Base-by-base conservation (phyloP, 1,140 invertebrate genomes). In the Hylaeus volcanicus region DNA sequence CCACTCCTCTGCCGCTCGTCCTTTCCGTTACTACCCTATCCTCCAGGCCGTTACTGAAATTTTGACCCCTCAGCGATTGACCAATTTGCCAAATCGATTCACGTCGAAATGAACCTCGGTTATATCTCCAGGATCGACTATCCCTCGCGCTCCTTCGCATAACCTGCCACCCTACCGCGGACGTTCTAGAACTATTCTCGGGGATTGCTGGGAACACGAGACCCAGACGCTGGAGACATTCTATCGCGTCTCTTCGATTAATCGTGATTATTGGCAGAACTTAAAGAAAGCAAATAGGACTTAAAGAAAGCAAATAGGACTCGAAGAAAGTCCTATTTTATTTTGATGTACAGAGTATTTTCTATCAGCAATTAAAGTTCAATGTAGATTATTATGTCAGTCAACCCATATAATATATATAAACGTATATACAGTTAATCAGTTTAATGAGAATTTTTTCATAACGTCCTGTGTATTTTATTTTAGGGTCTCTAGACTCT, bases 61-160 rank as follows among this genome's bases (percentile, higher is more conserved):
- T 89, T 88, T 90, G 88, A 88, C 89, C 88, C 88, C 89, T 91
- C 88, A 82, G 83, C 91, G 91, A 92, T 93, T 93, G 92, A 92
- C 92, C 92, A 93, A 93, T 93, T 92, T 92, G 89, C 89, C 88
- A 82, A 88, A 90, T 92, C 90, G 90, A 92, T 92, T 91, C 88
- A 84, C 86, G 82, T 86, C 88, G 85, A 89, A 92, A 91, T 91
- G 88, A 91, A 92, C 72, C 84, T 88, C 86, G 85, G 86, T 87
- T 86, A 87, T 86, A 87, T 82, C 85, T 76, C 75, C 45, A 61
- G 76, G 73, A 51, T 63, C 43, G n/a, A 61, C 56, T 58, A 58
- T 77, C 53, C 55, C 74, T 71, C 45, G 11, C 75, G 26, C 9
- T 86, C 68, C 75, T 78, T 86, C 68, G 65, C 74, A 73, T 64